Evolutionary conservation across 2,888 invertebrate species (phyloP).

Genomic region (Caenorhabditis afra): DNA sequence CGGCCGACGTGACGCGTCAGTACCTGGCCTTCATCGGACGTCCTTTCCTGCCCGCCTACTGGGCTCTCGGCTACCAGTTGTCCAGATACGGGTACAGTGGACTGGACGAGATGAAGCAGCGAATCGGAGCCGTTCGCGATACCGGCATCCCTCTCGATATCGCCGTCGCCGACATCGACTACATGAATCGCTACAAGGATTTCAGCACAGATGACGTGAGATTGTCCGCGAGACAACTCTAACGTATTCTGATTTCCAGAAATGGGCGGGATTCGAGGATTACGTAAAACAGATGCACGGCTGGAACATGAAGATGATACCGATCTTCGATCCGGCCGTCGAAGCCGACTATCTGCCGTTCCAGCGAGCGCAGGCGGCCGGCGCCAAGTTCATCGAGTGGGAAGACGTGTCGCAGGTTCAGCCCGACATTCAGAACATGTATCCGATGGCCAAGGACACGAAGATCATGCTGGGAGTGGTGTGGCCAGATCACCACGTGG

Average conservation of each 20-base stretch:
- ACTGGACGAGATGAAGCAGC: conserved; percentile 68
- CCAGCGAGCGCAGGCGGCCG: conserved; percentile 60
- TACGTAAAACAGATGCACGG: conserved; percentile 71
- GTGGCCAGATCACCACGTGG: conserved; percentile 77
- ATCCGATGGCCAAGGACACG: conserved; percentile 74
- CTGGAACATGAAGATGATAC: conserved; percentile 71
- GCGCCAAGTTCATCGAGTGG: conserved; percentile 75
- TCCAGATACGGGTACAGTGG: conserved; percentile 73
- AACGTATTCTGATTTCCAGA: conserved; percentile 53
- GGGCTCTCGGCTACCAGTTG: conserved; percentile 80
- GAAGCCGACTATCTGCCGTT: conserved; percentile 72
- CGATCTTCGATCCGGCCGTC: conserved; percentile 78
- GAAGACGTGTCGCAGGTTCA: conserved; percentile 70
- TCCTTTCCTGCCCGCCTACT: conserved; percentile 80
- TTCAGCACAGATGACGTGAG: conserved; percentile 84
- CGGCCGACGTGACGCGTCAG: conserved; percentile 80
- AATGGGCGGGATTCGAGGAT: conserved; percentile 69
- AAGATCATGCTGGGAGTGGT: conserved; percentile 72
- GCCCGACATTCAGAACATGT: conserved; percentile 67
- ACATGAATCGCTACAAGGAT: conserved; percentile 88
- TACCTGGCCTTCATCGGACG: conserved; percentile 72
- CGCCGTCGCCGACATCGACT: conserved; percentile 90
- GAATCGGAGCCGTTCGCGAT: conserved; percentile 78
- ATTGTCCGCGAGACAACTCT: neutral
- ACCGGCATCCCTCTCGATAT: conserved; percentile 82